Evolutionary conservation across 2,797 vertebrate genomes (phyloP).

Genomic region (Rhinoraja longicauda): DNA sequence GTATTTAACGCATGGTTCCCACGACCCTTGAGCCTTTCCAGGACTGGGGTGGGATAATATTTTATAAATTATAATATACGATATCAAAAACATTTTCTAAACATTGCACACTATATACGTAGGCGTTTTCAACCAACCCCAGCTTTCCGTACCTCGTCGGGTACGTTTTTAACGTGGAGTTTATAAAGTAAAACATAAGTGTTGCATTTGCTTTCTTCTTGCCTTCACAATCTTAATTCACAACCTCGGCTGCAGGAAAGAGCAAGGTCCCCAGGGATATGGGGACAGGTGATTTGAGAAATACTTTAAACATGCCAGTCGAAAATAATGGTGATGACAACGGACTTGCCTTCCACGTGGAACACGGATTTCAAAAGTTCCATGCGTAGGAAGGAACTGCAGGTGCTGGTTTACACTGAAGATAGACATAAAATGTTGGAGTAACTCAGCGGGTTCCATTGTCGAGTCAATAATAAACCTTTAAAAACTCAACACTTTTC

Average conservation of each 20-base stretch:
- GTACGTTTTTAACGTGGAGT: background rate
- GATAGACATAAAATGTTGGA: too few relatives aligned
- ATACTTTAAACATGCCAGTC: background rate
- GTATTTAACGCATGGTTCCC: background rate
- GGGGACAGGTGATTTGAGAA: background rate
- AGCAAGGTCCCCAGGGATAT: background rate
- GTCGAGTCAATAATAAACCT: background rate
- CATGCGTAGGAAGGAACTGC: too few relatives aligned
- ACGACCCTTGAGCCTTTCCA: too few relatives aligned
- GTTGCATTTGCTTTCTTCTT: background rate
- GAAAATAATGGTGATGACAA: background rate
- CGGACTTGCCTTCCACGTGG: background rate
- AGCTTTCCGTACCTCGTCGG: background rate
- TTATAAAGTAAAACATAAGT: background rate
- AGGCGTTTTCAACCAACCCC: background rate
- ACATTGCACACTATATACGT: background rate
- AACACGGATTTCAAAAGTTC: background rate
- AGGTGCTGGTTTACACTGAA: too few relatives aligned
- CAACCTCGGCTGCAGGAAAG: background rate
- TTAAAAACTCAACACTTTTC: background rate
- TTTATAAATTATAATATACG: background rate
- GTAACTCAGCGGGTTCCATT: background rate
- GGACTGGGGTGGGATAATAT: background rate
- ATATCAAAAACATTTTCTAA: background rate
- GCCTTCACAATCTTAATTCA: background rate